Conservation (phyloP, 2,888 invertebrate species). For the Bombyx huttoni region DNA sequence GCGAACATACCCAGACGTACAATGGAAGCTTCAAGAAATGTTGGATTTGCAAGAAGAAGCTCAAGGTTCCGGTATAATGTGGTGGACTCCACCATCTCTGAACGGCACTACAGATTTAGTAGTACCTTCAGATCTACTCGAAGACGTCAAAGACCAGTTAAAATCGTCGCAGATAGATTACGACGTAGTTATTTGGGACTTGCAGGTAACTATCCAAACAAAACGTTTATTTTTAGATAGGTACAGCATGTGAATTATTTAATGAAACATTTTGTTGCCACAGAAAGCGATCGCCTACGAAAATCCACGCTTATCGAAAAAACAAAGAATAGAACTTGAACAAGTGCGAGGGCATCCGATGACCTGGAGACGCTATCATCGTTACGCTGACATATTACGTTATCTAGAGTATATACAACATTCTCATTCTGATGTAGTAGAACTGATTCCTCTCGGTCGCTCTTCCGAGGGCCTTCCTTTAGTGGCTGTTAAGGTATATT, state of each 20-base stretch:
- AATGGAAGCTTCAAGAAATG: slow-evolving; percentile 58
- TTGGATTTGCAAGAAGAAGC: slow-evolving; percentile 61
- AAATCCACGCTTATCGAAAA: slow-evolving; percentile 76
- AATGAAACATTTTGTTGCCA: slow-evolving; percentile 3
- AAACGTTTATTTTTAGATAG: not conserved
- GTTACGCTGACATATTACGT: slow-evolving; percentile 77
- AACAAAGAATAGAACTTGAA: slow-evolving; percentile 72
- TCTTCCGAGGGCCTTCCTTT: slow-evolving; percentile 81
- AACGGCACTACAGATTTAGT: slow-evolving; percentile 78
- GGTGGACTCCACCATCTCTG: slow-evolving; percentile 62
- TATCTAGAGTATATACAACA: slow-evolving; percentile 79
- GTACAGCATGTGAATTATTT: not conserved
- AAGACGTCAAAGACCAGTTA: slow-evolving; percentile 73
- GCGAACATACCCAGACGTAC: slow-evolving; percentile 47
- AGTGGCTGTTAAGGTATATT: slow-evolving; percentile 76
- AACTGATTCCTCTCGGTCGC: slow-evolving; percentile 79
- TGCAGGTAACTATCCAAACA: slow-evolving; percentile 65
- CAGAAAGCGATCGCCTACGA: slow-evolving; percentile 79
- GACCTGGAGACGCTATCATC: slow-evolving; percentile 82
- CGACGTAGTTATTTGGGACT: slow-evolving; percentile 78
- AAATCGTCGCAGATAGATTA: slow-evolving; percentile 75
- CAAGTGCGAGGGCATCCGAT: slow-evolving; percentile 73
- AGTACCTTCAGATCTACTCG: slow-evolving; percentile 77
- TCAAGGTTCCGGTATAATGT: slow-evolving; percentile 60
- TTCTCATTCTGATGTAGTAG: slow-evolving; percentile 76